Percentiles rank a stretch among this genome's conserved stretches.
Conservation (phyloP, 2,888 invertebrate species). For the Cryptus viduatorius region DNA sequence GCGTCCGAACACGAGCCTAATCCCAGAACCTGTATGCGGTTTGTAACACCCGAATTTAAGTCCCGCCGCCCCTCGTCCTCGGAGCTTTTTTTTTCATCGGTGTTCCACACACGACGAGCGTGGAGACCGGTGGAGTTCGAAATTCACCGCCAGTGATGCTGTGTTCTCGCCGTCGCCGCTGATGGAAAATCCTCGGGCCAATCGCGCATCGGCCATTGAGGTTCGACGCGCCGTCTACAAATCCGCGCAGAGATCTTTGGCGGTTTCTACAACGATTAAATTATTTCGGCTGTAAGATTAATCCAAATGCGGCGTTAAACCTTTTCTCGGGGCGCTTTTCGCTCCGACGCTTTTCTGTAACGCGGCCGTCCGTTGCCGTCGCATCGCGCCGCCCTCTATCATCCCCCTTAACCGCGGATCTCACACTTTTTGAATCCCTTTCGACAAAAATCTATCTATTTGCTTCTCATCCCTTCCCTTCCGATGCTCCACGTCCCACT, state of each 20-base stretch:
- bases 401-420: not conserved
- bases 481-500: not conserved
- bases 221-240: conserved; percentile 24
- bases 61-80: conserved; percentile 53
- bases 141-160: conserved; percentile 40
- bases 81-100: conserved; percentile 49
- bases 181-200: conserved; percentile 43
- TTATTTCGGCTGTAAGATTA: conserved; percentile 7
- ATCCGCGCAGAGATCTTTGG: conserved; percentile 11
- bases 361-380: conserved; percentile 31
- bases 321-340: not conserved
- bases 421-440: conserved; percentile 32
- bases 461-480: not conserved
- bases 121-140: conserved; percentile 40
- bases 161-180: conserved; percentile 23
- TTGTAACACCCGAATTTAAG: conserved; percentile 71
- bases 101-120: conserved; percentile 59
- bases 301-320: not conserved
- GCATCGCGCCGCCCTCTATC: conserved; percentile 6
- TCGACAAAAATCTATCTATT: not conserved
- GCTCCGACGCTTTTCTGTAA: not conserved
- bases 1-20: conserved; percentile 69
- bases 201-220: conserved; percentile 33
- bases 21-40: conserved; percentile 74
- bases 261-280: conserved; percentile 47